These are phyloP conservation scores for Scaptomyza reducta DNA, from an alignment of 2,888 invertebrate genomes.

Conservation along the genomic window DNA sequence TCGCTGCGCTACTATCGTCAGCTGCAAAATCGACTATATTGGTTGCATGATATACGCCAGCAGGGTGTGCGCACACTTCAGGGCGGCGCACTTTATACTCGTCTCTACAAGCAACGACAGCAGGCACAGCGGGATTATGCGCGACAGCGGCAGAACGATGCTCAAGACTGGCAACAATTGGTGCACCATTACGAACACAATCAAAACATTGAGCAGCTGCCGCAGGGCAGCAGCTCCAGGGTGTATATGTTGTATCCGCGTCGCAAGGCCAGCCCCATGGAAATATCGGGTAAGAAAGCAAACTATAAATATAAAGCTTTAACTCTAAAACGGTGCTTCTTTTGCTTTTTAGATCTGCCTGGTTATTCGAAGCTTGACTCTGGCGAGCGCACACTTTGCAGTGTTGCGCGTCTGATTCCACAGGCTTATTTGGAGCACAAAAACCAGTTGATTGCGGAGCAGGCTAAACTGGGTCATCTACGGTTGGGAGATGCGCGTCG, in stretches of 20 bases:
- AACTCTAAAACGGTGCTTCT: neutral
- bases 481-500: constrained; percentile 92
- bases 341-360: constrained; percentile 88
- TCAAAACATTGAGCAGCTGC: constrained; percentile 67
- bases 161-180: constrained; percentile 71
- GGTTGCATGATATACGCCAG: constrained; percentile 88
- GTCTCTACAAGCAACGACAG: constrained; percentile 86
- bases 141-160: constrained; percentile 50
- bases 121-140: constrained; percentile 71
- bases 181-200: constrained; percentile 67
- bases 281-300: constrained; percentile 73
- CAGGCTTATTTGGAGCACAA: constrained; percentile 92
- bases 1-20: constrained; percentile 89
- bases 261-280: constrained; percentile 83
- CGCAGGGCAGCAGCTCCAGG: constrained; percentile 70
- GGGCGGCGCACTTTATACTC: constrained; percentile 88
- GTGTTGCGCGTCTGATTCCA: constrained; percentile 90
- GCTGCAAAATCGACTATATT: constrained; percentile 86
- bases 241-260: constrained; percentile 62
- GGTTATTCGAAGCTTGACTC: constrained; percentile 90
- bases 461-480: constrained; percentile 90
- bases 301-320: neutral
- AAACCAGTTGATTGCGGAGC: constrained; percentile 89
- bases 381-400: constrained; percentile 91
- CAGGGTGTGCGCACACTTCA: constrained; percentile 89